A percentile compares a stretch with the other conserved stretches of the same genome.
These are phyloP conservation scores for Ascaphus truei DNA, from an alignment of 2,113 vertebrate genomes.

Conservation along the genomic window DNA sequence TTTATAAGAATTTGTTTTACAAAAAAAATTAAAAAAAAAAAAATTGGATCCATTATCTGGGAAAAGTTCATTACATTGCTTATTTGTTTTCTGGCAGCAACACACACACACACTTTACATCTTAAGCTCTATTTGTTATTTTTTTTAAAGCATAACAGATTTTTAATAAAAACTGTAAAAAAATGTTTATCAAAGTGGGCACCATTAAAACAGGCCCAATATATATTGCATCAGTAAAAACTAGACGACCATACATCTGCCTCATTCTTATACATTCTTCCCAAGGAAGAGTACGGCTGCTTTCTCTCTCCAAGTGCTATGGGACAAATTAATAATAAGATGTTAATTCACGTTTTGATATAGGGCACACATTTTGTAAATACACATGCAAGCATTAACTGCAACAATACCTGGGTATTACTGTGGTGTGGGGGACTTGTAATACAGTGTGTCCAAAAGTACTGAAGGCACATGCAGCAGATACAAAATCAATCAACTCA, in stretches of 20 bases:
- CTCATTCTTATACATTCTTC: neutral
- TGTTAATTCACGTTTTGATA: no score
- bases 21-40: neutral
- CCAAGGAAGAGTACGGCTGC: neutral
- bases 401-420: neutral
- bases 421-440: no score
- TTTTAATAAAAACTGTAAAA: neutral
- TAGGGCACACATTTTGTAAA: neutral
- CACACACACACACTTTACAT: neutral
- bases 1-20: neutral
- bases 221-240: neutral
- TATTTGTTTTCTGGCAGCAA: neutral
- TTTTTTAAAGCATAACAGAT: neutral
- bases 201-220: neutral
- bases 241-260: neutral
- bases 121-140: neutral
- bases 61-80: neutral
- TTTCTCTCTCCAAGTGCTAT: neutral
- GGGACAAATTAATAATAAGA: neutral
- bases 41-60: neutral
- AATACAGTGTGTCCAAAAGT: neutral
- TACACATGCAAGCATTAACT: neutral
- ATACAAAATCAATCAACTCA: neutral
- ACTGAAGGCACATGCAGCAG: slow-evolving; percentile 12
- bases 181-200: neutral